These are phyloP conservation scores for Platysternon megacephalum DNA, from an alignment of 2,113 vertebrate genomes.

Conservation along the genomic window DNA sequence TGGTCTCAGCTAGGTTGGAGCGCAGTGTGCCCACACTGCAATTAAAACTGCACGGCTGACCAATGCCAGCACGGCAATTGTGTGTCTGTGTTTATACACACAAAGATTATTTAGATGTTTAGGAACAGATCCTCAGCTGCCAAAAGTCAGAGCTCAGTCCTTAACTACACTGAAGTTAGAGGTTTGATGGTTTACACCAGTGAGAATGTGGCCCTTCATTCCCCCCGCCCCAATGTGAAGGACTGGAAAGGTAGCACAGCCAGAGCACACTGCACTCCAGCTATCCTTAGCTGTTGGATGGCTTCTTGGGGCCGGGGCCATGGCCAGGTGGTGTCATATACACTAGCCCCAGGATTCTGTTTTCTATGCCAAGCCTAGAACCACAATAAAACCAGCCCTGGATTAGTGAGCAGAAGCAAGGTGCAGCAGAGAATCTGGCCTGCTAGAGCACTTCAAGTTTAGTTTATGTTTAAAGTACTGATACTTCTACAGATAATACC, in stretches of 20 bases:
- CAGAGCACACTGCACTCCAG: background rate
- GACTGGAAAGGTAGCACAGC: background rate
- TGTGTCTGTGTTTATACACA: background rate
- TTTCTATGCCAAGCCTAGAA: background rate
- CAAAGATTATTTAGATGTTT: background rate
- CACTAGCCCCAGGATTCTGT: background rate
- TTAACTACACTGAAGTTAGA: too few relatives aligned
- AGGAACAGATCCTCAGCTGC: background rate
- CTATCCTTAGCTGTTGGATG: background rate
- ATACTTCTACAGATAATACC: background rate
- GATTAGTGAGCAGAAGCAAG: background rate
- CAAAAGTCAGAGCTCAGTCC: background rate
- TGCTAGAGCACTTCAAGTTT: background rate
- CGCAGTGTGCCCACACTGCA: too few relatives aligned
- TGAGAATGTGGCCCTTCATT: background rate
- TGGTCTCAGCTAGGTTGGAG: slow-evolving; percentile 6
- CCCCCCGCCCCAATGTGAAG: too few relatives aligned
- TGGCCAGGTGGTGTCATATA: background rate
- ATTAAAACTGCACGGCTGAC: too few relatives aligned
- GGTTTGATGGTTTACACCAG: background rate
- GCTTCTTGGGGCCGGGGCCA: background rate
- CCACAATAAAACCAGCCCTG: background rate
- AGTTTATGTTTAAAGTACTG: background rate
- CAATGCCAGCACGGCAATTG: too few relatives aligned
- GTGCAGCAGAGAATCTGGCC: background rate